phyloP scores from a whole-genome alignment of 2,797 vertebrate genomes.

The Poecilia wingei region DNA sequence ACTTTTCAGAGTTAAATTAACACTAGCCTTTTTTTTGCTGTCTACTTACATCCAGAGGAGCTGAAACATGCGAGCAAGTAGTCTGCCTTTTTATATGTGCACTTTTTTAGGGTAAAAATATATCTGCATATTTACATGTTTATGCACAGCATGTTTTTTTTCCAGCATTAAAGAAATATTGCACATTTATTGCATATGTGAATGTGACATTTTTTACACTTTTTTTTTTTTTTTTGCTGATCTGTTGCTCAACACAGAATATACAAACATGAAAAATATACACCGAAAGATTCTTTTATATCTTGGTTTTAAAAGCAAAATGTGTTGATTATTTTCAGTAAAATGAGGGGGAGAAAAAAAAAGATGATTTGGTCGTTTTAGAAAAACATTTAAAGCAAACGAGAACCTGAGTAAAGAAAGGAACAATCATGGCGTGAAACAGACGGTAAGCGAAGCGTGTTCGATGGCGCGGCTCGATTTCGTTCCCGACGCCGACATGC shows the following conservation, averaged over 20 bases:
- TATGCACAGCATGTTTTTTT: constrained; percentile 65
- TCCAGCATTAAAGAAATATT: constrained; percentile 75
- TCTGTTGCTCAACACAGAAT: constrained; percentile 17
- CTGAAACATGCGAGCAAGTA: constrained; percentile 40
- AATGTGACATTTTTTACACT: constrained; percentile 32
- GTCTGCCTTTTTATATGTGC: constrained; percentile 59
- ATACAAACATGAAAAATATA: constrained; percentile 30
- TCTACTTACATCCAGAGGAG: constrained; percentile 35
- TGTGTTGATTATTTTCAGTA: background rate
- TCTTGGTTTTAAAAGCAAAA: background rate
- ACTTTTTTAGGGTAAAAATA: constrained; percentile 69
- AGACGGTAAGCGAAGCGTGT: constrained; percentile 21
- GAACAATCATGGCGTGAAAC: constrained; percentile 25
- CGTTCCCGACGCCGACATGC: constrained; percentile 40
- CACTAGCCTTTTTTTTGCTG: too few species aligned
- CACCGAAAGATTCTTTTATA: background rate
- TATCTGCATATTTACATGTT: constrained; percentile 73
- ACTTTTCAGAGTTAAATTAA: too few species aligned
- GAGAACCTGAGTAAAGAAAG: background rate
- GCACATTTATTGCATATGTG: constrained; percentile 80
- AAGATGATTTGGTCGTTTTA: background rate
- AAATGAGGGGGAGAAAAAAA: background rate
- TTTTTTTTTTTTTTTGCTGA: constrained; percentile 40
- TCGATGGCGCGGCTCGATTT: constrained; percentile 13
- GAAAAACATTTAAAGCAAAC: constrained; percentile 25